Conservation (phyloP, 2,797 vertebrate genomes). For the Pseudochirops corinnae region DNA sequence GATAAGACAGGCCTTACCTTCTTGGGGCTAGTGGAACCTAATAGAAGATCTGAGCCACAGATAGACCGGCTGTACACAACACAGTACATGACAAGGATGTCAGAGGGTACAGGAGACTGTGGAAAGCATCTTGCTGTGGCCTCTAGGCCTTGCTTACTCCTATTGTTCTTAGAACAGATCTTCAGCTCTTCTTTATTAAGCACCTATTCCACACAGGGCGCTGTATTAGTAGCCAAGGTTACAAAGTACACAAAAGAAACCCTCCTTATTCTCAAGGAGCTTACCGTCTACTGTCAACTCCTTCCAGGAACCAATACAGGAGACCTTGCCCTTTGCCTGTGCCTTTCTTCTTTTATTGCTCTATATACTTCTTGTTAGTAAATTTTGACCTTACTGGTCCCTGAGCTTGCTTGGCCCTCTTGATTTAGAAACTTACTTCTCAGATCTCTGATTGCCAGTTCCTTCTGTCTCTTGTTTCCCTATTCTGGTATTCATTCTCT, state of each 20-base stretch:
- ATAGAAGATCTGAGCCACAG: background rate
- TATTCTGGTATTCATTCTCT: background rate
- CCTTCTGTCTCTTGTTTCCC: background rate
- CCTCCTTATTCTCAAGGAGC: background rate
- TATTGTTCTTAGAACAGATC: background rate
- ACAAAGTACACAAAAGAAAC: background rate
- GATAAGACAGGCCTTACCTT: background rate
- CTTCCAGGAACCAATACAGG: background rate
- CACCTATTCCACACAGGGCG: background rate
- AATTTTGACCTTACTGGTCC: background rate
- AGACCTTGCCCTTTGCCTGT: background rate
- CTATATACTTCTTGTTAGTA: background rate
- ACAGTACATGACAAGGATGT: background rate
- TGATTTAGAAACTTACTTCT: background rate
- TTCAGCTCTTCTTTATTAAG: background rate
- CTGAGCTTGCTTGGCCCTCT: background rate
- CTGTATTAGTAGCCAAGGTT: background rate
- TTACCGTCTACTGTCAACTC: background rate
- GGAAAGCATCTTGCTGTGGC: background rate
- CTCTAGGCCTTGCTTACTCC: background rate
- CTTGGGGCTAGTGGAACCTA: background rate
- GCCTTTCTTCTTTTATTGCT: background rate
- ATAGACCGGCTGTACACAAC: background rate
- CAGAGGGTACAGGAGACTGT: background rate
- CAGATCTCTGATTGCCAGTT: background rate